Evolutionary conservation across 2,113 vertebrate species (phyloP).

Genomic region (Butorides virescens): DNA sequence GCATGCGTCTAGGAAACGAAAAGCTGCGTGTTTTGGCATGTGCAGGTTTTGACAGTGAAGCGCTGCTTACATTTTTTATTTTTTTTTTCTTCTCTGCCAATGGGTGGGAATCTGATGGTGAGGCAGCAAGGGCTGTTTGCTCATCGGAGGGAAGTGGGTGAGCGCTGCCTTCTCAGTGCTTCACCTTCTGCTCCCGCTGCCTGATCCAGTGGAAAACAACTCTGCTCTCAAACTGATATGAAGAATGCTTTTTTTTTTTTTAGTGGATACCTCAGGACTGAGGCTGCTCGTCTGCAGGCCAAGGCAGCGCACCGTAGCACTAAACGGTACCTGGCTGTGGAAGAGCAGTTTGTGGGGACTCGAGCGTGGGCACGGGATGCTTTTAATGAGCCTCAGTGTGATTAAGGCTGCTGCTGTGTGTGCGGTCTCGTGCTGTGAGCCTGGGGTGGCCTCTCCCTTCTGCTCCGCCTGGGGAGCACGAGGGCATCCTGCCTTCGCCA

Average conservation of each 20-base stretch:
- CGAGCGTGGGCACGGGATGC: fast-evolving
- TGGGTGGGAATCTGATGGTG: background rate
- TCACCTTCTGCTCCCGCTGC: background rate
- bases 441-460: background rate
- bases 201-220: background rate
- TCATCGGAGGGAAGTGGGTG: background rate
- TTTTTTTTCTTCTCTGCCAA: background rate
- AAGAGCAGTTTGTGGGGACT: background rate
- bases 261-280: no score
- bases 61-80: background rate
- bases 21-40: background rate
- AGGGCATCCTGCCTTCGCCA: background rate
- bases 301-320: fast-evolving
- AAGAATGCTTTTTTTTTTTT: no score
- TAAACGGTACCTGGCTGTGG: fast-evolving
- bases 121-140: background rate
- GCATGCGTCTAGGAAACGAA: fast-evolving
- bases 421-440: background rate
- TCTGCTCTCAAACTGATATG: fast-evolving
- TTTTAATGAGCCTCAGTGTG: background rate
- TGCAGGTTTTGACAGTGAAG: background rate
- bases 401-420: background rate
- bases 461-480: fast-evolving
- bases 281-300: background rate
- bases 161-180: background rate